Evolutionary conservation across 2,888 invertebrate genomes (phyloP), one percentile per base, ranked within the genome.

Genomic region (Cephus nigrinus): DNA sequence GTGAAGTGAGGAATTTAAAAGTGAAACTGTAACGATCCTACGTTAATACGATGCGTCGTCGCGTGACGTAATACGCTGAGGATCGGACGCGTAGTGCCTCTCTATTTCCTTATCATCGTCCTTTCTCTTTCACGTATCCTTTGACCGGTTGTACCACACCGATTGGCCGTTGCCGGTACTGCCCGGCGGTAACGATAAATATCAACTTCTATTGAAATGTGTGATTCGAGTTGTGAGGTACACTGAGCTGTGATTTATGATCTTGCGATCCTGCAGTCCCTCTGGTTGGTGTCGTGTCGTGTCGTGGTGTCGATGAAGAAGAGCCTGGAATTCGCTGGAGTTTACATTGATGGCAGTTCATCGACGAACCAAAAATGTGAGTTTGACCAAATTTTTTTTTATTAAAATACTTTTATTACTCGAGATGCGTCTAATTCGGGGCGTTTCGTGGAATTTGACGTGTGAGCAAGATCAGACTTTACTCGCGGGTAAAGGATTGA

Each of bases 301-400:
- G 71, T 32, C 71, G 71, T 71, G 32, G 34, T 69, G 76, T 75
- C 75, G 72, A 75, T 76, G 81, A 75, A 75, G 82, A 69, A 80
- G 77, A 80, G 69, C 74, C 73, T 33, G 74, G 77, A 77, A 79
- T 75, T 55, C 79, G 75, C 78, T 79, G 84, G 80, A 80, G 80
- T 80, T 84, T 80, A 81, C 86, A 86, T 91, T 90, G 89, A 91
- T 91, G 91, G 90, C 90, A 86, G 87, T 89, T 90, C 88, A 91
- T 89, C 91, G 91, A 91, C 88, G 87, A 89, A 86, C 88, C 88
- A 91, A 91, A 91, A 91, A 91, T 91, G 91, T 91, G 81, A 91
- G 91, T 86, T 30, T 72, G 36, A 23, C 0, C 2, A 15, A 15
- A 5, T 40, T 5, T 3, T 9, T 55, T 23, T 55, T 23, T 9